A percentile compares a stretch with the other conserved stretches of the same genome.
Evolutionary conservation across 2,888 invertebrate species (phyloP).

Genomic region (Apodemia mormo): DNA sequence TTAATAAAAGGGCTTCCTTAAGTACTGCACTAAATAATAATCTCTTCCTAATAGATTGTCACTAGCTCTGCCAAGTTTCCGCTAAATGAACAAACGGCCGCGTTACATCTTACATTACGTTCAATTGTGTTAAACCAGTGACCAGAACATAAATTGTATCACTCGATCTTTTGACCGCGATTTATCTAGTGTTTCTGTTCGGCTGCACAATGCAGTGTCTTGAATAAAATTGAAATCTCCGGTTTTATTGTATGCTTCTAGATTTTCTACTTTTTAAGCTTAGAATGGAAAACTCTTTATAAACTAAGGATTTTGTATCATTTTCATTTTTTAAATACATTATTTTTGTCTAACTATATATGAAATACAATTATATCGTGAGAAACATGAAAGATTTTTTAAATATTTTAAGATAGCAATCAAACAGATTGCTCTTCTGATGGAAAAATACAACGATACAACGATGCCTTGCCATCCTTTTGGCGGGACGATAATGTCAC

Average conservation of each 20-base stretch:
- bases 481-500: too few relatives aligned
- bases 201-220: slow-evolving; percentile 29
- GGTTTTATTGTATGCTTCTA: neutral
- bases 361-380: too few relatives aligned
- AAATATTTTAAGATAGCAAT: too few relatives aligned
- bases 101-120: slow-evolving; percentile 32
- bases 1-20: too few relatives aligned
- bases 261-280: neutral
- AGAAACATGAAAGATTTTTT: too few relatives aligned
- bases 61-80: slow-evolving; percentile 4
- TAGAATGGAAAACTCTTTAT: too few relatives aligned
- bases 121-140: slow-evolving; percentile 53
- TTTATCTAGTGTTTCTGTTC: slow-evolving; percentile 33
- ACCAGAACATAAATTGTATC: slow-evolving; percentile 54
- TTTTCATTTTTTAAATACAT: too few relatives aligned
- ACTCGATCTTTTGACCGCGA: slow-evolving; percentile 42
- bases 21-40: neutral
- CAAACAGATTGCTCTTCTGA: too few relatives aligned
- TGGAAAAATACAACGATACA: too few relatives aligned
- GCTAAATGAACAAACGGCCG: neutral
- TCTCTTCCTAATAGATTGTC: neutral
- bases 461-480: too few relatives aligned
- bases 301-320: too few relatives aligned
- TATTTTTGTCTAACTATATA: too few relatives aligned
- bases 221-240: slow-evolving; percentile 34